phyloP scores from a whole-genome alignment of 2,113 vertebrate genomes.

The Bettongia penicillata region DNA sequence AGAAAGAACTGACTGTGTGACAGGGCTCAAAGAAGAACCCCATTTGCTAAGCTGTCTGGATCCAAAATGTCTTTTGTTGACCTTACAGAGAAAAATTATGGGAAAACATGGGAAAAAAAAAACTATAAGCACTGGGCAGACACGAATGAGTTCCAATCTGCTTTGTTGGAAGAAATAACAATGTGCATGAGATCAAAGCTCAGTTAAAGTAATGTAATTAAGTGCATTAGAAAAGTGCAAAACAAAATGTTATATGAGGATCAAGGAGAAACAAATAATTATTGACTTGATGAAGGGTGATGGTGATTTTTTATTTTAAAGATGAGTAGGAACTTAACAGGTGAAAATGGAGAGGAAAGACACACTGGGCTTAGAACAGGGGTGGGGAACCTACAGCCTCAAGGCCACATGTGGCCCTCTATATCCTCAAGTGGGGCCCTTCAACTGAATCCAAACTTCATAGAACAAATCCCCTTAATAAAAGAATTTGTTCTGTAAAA shows the following conservation, averaged over 20 bases:
- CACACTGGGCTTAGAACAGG: too few relatives aligned
- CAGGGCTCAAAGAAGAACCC: neutral
- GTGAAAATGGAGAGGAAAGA: neutral
- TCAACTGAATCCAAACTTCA: too few relatives aligned
- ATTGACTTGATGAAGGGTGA: neutral
- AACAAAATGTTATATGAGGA: neutral
- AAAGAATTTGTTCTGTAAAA: too few relatives aligned
- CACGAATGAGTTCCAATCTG: neutral
- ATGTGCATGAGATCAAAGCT: neutral
- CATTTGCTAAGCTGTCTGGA: neutral
- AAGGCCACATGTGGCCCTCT: too few relatives aligned
- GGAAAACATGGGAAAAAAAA: neutral
- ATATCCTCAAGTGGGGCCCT: too few relatives aligned
- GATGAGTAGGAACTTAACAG: neutral
- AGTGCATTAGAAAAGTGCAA: neutral
- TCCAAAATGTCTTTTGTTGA: neutral
- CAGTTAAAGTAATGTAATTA: neutral
- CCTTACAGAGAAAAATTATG: neutral
- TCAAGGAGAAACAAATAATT: neutral
- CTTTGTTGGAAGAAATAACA: neutral
- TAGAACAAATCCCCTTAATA: too few relatives aligned
- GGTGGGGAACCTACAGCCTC: too few relatives aligned
- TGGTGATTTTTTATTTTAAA: neutral
- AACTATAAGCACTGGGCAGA: neutral
- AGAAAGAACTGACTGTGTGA: neutral